phyloP scores from a whole-genome alignment of 2,888 invertebrate species.

The Epinotia ramella region DNA sequence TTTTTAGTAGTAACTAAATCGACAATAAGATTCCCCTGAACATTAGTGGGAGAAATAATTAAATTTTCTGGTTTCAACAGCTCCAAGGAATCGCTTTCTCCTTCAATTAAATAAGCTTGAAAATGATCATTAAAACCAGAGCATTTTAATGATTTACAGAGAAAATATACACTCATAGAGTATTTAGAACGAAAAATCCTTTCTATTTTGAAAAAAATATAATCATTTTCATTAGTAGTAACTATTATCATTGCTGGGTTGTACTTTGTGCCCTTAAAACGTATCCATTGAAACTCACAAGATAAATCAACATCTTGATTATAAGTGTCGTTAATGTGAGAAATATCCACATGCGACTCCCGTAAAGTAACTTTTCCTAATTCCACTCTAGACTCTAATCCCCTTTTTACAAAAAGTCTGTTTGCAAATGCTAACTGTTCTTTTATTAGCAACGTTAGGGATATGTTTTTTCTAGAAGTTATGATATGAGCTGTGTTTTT shows the following conservation, averaged over 20 bases:
- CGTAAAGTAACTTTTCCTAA: slow-evolving; percentile 4
- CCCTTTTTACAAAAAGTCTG: neutral
- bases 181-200: neutral
- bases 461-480: slow-evolving; percentile 17
- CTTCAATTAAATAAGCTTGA: neutral
- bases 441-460: slow-evolving; percentile 27
- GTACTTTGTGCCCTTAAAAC: slow-evolving; percentile 6
- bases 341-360: slow-evolving; percentile 3
- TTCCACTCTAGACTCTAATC: neutral
- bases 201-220: neutral
- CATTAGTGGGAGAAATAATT: neutral
- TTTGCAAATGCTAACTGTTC: slow-evolving; percentile 1
- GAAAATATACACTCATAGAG: neutral
- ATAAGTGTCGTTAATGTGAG: neutral
- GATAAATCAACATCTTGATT: slow-evolving; percentile 1
- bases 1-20: neutral
- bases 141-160: neutral
- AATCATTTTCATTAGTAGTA: neutral
- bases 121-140: slow-evolving; percentile 2
- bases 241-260: slow-evolving; percentile 9
- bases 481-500: slow-evolving; percentile 20
- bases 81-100: slow-evolving; percentile 1
- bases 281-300: slow-evolving; percentile 1
- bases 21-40: slow-evolving; percentile 1
- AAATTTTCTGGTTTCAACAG: slow-evolving; percentile 1